Evolutionary conservation across 2,888 invertebrate species (phyloP), one percentile per base, ranked within the genome.

Genomic region (Abscondita cerata): DNA sequence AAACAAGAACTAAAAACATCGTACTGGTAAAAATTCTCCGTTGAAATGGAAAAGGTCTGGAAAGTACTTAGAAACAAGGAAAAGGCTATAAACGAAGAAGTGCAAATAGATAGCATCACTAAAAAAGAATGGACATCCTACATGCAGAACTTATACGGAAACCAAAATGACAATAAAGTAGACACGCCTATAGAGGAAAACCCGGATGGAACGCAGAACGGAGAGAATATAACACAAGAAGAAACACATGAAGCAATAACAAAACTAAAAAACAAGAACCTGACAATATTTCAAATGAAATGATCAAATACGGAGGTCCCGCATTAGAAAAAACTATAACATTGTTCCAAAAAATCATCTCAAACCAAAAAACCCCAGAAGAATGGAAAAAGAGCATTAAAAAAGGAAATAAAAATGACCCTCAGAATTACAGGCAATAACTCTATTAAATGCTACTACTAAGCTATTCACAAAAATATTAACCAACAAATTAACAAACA

Each of bases 391-490:
- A 20, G 6, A 50, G 50, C 13, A 50, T 34, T 6, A 50, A 50
- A 12, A 50, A 50, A 19, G 33, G 34, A 16, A n/a, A 34, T 6
- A 50, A 50, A 31, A 15, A 4, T 25, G 12, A 2, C 33, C 34
- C 12, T 13, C 33, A 33, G 16, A 50, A 1, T 50, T 34, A 9
- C 11, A 8, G 18, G 50, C 34, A 50, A 50, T 50, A 50, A 50
- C 50, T 15, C 50, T 50, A 5, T 15, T 50, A 31, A 34, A 34
- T 25, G 31, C 9, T 12, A 34, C 18, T 8, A 3, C 34, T 5
- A 50, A 50, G 11, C 11, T 50, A 34, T 50, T 50, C 9, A 50
- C 50, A 3, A 34, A 8, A 9, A 8, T 50, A 16, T 33, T 50
- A 11, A 13, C 2, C 15, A 4, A 31, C 5, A 50, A 34, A 34